A percentile compares a stretch with the other conserved stretches of the same genome.
phyloP scores from a whole-genome alignment of 1,140 invertebrate genomes.

The Teleopsis dalmanni region DNA sequence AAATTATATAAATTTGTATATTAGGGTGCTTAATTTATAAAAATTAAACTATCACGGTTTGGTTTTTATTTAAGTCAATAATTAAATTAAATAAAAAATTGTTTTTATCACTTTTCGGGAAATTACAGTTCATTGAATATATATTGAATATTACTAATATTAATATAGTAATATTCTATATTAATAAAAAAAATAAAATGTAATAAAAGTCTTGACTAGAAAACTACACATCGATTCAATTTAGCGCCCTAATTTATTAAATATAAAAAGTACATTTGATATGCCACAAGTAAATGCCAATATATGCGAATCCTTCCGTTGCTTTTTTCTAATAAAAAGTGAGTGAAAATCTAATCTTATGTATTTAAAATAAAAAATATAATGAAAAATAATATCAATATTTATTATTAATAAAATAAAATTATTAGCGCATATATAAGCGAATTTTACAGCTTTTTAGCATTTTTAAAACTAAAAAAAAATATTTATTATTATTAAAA shows the following conservation, averaged over 20 bases:
- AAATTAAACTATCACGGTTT: too few relatives aligned
- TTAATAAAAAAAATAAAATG: constrained; percentile 1
- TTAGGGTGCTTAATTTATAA: too few relatives aligned
- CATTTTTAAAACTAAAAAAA: constrained; percentile 5
- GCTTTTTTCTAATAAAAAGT: constrained; percentile 12
- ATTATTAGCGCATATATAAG: neutral
- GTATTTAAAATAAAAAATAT: constrained; percentile 8
- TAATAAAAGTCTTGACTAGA: constrained; percentile 20
- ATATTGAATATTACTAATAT: neutral
- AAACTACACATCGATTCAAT: too few relatives aligned
- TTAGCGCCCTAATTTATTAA: too few relatives aligned
- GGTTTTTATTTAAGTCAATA: too few relatives aligned
- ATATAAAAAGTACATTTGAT: neutral
- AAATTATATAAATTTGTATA: too few relatives aligned
- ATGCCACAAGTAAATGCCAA: constrained; percentile 12
- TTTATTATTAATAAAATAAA: constrained; percentile 3
- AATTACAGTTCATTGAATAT: too few relatives aligned
- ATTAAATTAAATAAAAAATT: too few relatives aligned
- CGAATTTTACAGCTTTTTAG: constrained; percentile 6
- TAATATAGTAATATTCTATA: too few relatives aligned
- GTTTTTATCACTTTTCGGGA: too few relatives aligned
- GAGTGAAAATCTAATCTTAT: constrained; percentile 16
- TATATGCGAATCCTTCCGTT: constrained; percentile 39
- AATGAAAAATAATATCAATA: constrained; percentile 1
- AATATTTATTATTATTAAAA: neutral